Evolutionary conservation across 2,797 vertebrate genomes (phyloP), one percentile per base, ranked within the genome.

Genomic region (Carduelis carduelis): DNA sequence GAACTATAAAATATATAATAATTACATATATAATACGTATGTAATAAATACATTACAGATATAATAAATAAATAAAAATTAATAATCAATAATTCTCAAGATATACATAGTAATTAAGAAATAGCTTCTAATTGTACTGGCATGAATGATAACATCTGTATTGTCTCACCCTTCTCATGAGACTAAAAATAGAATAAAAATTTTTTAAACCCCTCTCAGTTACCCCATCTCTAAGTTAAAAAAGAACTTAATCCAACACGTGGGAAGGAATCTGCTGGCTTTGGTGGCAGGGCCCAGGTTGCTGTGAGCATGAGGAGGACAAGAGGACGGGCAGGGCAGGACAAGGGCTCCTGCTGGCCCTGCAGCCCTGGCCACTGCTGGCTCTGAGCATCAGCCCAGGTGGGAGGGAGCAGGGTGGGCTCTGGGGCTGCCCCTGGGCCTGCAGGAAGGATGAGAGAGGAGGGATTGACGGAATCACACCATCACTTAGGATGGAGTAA

Each of bases 361-460:
- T 43, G 64, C 41, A 52, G 69, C 49, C 16, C 35, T 4, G 2
- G 30, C 26, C 35, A 9, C 32, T 32, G 57, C 34, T 4, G 49
- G 10, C 11, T 30, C 10, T 27, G 47, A 12, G 57, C 18, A 2
- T 12, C 19, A 2, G 21, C 5, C 11, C 2, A 0, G 47, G 17
- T 35, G 26, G 9, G 63, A 35, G 53, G 50, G 37, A 66, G 44
- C 34, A 12, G 12, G 4, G 8, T 2, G 6, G 34, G 37, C 55
- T 61, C 47, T 60, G 8, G 7, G 47, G 27, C 60, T 21, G 52
- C 46, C 55, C 55, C 47, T 60, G 8, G 7, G 47, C 23, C 60
- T 24, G 52, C 50, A 59, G 50, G 41, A 43, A 43, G 16, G 18
- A 19, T 43, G 41, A 43, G 41, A 43, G 41, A 19, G 41, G 26